These are phyloP conservation scores for Trissoscelio sp. DNA, from an alignment of 2,888 invertebrate genomes.

Conservation along the genomic window DNA sequence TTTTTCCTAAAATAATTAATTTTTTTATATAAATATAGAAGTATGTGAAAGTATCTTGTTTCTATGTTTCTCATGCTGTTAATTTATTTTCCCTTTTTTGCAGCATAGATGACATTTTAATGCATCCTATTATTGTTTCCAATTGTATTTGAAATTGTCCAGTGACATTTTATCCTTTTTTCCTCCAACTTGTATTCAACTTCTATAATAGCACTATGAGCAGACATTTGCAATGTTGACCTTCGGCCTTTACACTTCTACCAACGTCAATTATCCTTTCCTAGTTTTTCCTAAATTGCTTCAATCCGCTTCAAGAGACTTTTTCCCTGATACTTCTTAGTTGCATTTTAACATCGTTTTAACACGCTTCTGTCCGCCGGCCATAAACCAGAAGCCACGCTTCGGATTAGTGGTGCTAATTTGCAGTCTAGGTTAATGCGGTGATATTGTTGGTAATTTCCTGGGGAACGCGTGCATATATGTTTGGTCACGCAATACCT, in stretches of 20 bases:
- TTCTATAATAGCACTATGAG: background rate
- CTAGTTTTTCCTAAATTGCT: constrained; percentile 4
- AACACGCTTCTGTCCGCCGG: background rate
- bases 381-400: constrained; percentile 8
- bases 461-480: constrained; percentile 36
- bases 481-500: constrained; percentile 51
- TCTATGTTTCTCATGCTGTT: too few relatives aligned
- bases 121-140: background rate
- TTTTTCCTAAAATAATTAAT: too few relatives aligned
- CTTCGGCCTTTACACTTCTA: background rate
- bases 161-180: background rate
- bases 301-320: too few relatives aligned
- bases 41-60: too few relatives aligned
- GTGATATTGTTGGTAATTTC: constrained; percentile 42
- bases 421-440: constrained; percentile 40
- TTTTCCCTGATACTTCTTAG: background rate
- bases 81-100: too few relatives aligned
- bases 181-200: background rate
- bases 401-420: constrained; percentile 34
- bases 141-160: background rate
- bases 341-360: background rate
- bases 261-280: constrained; percentile 2
- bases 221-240: background rate
- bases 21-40: too few relatives aligned
- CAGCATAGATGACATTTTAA: background rate